Conservation (phyloP, 2,113 vertebrate species). For the Chitala chitala region DNA sequence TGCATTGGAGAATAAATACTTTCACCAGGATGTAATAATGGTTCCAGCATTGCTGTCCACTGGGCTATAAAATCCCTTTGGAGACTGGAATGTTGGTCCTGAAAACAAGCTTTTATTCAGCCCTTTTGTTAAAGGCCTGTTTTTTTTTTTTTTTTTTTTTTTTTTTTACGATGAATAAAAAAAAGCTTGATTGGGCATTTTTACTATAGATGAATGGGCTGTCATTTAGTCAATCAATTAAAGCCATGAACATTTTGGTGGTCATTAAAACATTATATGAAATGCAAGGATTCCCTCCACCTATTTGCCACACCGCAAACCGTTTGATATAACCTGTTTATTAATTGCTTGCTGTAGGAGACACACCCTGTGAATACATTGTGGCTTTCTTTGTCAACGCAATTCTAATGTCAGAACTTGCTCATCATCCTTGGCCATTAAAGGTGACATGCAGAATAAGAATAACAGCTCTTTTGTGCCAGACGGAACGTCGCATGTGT, state of each 20-base stretch:
- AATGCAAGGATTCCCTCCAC: neutral
- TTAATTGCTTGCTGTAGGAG: slow-evolving; percentile 4
- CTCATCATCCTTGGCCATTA: slow-evolving; percentile 3
- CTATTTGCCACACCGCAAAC: neutral
- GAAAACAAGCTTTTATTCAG: slow-evolving; percentile 49
- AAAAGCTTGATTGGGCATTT: no score
- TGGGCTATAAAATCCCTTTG: slow-evolving; percentile 66
- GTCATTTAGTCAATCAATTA: no score
- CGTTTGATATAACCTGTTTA: slow-evolving; percentile 3
- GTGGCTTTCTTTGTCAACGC: neutral
- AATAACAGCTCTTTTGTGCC: neutral
- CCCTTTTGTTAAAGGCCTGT: slow-evolving; percentile 43
- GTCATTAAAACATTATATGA: neutral
- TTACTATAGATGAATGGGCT: no score
- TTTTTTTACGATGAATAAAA: no score
- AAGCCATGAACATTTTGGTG: neutral
- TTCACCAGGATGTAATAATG: slow-evolving; percentile 59
- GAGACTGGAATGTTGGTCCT: slow-evolving; percentile 58
- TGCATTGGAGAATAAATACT: slow-evolving; percentile 55
- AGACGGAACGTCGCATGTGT: neutral
- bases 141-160: slow-evolving; percentile 28
- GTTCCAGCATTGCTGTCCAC: slow-evolving; percentile 61
- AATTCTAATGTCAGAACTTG: neutral
- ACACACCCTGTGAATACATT: neutral
- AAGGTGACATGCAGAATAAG: neutral